Conservation (phyloP, 2,113 vertebrate species). For the Pseudonaja textilis region DNA sequence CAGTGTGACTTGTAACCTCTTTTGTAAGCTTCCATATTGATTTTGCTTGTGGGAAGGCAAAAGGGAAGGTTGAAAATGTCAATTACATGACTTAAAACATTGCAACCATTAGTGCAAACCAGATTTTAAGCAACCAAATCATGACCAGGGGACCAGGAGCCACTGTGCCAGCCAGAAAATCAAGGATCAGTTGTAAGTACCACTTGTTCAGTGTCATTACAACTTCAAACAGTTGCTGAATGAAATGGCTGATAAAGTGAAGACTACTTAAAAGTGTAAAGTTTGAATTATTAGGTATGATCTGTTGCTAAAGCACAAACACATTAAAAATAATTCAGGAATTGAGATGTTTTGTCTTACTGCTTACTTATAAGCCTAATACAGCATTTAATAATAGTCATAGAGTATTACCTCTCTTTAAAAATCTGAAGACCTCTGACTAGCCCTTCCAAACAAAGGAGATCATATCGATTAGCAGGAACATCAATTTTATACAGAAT, state of each 20-base stretch:
- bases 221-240: not conserved
- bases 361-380: not conserved
- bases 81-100: not conserved
- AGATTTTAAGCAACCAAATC: not conserved
- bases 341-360: not conserved
- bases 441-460: conserved; percentile 93
- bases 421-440: conserved; percentile 94
- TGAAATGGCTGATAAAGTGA: not conserved
- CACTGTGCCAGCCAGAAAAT: not conserved
- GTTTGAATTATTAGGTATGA: not conserved
- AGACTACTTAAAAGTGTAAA: not conserved
- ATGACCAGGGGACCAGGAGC: not conserved
- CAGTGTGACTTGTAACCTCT: not conserved
- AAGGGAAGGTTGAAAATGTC: not conserved
- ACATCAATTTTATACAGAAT: conserved; percentile 96
- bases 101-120: not conserved
- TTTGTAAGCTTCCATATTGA: not conserved
- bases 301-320: not conserved
- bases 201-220: not conserved
- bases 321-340: rapidly evolving
- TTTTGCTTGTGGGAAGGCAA: not conserved
- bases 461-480: conserved; percentile 95
- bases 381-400: not conserved
- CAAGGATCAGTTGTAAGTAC: not conserved
- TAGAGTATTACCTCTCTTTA: conserved; percentile 83